Evolutionary conservation across 2,797 vertebrate species (phyloP).

Genomic region (Cyprinella venusta): DNA sequence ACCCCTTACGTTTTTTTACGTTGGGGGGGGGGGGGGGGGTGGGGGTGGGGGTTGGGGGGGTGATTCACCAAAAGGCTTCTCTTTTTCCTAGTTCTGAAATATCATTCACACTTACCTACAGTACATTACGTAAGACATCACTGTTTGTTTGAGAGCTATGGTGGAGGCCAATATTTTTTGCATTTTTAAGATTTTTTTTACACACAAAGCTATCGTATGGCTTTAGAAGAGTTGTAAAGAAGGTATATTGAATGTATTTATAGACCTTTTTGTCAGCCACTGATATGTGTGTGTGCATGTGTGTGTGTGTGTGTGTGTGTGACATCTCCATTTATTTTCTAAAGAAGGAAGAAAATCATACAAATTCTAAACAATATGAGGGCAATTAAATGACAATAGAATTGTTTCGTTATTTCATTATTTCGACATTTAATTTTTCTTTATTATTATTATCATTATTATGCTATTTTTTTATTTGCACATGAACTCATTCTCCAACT

Average conservation of each 20-base stretch:
- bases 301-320: background rate
- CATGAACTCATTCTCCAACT: background rate
- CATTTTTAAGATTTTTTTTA: background rate
- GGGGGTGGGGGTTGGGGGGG: too few relatives aligned
- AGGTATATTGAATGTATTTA: background rate
- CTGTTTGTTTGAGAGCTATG: background rate
- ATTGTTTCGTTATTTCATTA: background rate
- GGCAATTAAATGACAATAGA: background rate
- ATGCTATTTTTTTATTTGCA: background rate
- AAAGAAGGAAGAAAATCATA: background rate
- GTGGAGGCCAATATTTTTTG: background rate
- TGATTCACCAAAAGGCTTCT: background rate
- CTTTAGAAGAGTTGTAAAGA: background rate
- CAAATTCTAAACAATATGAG: background rate
- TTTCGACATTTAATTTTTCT: background rate
- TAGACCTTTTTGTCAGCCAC: background rate
- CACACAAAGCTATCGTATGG: background rate
- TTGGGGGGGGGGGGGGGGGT: too few relatives aligned
- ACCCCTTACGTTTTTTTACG: too few relatives aligned
- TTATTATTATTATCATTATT: background rate
- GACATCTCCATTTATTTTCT: background rate
- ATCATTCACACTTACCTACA: background rate
- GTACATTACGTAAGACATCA: background rate
- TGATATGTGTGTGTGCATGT: background rate
- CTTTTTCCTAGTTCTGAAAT: background rate